Conservation (phyloP, 2,888 invertebrate species). For the Dascillus cervinus region DNA sequence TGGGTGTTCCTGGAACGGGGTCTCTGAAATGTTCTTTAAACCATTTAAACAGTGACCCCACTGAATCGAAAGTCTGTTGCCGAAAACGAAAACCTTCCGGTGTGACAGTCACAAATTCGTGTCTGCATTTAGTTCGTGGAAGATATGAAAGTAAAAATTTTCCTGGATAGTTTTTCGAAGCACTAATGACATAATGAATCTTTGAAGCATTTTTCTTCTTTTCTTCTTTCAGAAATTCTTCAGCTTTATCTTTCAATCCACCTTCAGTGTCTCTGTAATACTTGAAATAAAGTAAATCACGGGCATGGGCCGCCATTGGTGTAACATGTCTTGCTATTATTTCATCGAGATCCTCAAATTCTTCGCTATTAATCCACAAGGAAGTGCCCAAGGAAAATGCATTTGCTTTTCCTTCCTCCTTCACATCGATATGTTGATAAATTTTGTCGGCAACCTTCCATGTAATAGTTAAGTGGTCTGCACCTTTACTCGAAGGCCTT, state of each 20-base stretch:
- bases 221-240: conserved; percentile 81
- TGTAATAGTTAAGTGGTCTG: conserved; percentile 92
- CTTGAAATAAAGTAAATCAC: conserved; percentile 86
- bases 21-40: conserved; percentile 98
- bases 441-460: conserved; percentile 97
- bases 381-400: conserved; percentile 87
- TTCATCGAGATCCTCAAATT: conserved; percentile 98
- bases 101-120: conserved; percentile 87
- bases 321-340: conserved; percentile 94
- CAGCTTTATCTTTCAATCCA: conserved; percentile 79
- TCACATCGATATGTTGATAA: conserved; percentile 92
- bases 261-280: conserved; percentile 75
- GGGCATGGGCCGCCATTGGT: conserved; percentile 90
- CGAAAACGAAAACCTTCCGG: conserved; percentile 92
- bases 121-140: conserved; percentile 74
- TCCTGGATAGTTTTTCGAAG: conserved; percentile 80
- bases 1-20: conserved; percentile 63
- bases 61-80: conserved; percentile 77
- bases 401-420: conserved; percentile 94
- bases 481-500: conserved; percentile 92
- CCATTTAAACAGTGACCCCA: conserved; percentile 81
- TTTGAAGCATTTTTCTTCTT: conserved; percentile 80
- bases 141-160: conserved; percentile 92
- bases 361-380: conserved; percentile 83
- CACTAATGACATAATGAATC: conserved; percentile 82